Percentiles rank a stretch among this genome's conserved stretches.
phyloP scores from a whole-genome alignment of 2,113 vertebrate genomes.

The Numenius arquata region DNA sequence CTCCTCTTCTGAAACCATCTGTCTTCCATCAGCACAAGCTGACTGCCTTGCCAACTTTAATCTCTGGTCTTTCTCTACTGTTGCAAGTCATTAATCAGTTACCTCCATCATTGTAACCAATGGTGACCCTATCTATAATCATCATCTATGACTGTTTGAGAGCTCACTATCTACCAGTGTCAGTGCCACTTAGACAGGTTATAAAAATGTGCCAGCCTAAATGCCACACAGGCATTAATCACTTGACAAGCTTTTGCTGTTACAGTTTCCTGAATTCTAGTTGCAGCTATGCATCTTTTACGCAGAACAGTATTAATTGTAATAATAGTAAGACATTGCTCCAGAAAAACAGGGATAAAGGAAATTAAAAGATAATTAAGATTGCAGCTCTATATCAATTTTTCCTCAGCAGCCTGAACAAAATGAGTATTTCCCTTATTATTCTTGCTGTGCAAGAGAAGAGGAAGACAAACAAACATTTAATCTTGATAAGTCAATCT shows the following conservation, averaged over 20 bases:
- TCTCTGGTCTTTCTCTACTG: background rate
- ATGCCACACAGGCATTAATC: constrained; percentile 36
- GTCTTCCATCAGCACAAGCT: constrained; percentile 10
- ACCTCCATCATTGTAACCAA: constrained; percentile 32
- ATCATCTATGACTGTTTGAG: constrained; percentile 16
- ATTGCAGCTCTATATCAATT: background rate
- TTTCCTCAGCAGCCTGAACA: background rate
- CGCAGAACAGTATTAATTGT: background rate
- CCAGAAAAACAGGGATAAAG: background rate
- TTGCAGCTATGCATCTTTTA: background rate
- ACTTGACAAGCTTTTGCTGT: background rate
- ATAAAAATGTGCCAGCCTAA: constrained; percentile 44
- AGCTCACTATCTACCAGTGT: background rate
- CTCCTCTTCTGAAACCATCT: background rate
- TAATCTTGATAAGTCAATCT: background rate
- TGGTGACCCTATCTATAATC: constrained; percentile 39
- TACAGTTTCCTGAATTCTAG: background rate
- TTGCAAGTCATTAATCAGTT: constrained; percentile 51
- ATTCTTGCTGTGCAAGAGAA: background rate
- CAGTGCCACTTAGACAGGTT: background rate
- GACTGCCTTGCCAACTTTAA: constrained; percentile 11
- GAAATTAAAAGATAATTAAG: background rate
- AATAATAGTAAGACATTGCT: background rate
- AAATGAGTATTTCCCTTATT: background rate
- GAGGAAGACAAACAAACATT: background rate